A percentile compares a stretch with the other conserved stretches of the same genome.
Evolutionary conservation across 1,140 invertebrate genomes (phyloP).

Genomic region (Hylaeus volcanicus): DNA sequence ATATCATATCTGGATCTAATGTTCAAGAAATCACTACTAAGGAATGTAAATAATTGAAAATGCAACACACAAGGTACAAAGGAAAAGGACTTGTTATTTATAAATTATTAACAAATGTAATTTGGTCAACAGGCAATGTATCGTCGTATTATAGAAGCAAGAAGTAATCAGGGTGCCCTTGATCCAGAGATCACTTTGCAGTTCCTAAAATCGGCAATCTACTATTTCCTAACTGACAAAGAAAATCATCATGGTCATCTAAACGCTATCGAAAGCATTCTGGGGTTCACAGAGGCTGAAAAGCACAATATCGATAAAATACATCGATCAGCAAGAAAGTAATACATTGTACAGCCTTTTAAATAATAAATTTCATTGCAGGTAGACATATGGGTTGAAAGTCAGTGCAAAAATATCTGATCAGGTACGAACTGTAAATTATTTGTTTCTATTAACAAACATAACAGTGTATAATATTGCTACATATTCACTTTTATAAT

Average conservation of each 20-base stretch:
- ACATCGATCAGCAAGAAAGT: slow-evolving; percentile 72
- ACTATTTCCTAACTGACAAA: slow-evolving; percentile 93
- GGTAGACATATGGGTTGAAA: slow-evolving; percentile 1
- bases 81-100: background rate
- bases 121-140: slow-evolving; percentile 87
- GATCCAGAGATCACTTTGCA: slow-evolving; percentile 93
- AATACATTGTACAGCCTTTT: slow-evolving; percentile 56
- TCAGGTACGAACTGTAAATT: background rate
- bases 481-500: slow-evolving; percentile 13
- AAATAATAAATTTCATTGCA: slow-evolving; percentile 42
- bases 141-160: slow-evolving; percentile 88
- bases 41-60: slow-evolving; percentile 4
- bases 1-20: background rate
- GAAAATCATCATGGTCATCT: slow-evolving; percentile 92
- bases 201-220: slow-evolving; percentile 94
- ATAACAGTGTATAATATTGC: background rate
- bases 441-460: background rate
- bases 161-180: slow-evolving; percentile 84
- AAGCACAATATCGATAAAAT: slow-evolving; percentile 87
- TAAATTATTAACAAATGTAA: slow-evolving; percentile 24
- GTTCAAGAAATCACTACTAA: background rate
- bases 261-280: slow-evolving; percentile 92
- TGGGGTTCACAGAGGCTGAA: slow-evolving; percentile 88
- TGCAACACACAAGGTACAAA: slow-evolving; percentile 1
- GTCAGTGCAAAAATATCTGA: background rate